Evolutionary conservation across 2,113 vertebrate genomes (phyloP).

Genomic region (Panthera tigris): DNA sequence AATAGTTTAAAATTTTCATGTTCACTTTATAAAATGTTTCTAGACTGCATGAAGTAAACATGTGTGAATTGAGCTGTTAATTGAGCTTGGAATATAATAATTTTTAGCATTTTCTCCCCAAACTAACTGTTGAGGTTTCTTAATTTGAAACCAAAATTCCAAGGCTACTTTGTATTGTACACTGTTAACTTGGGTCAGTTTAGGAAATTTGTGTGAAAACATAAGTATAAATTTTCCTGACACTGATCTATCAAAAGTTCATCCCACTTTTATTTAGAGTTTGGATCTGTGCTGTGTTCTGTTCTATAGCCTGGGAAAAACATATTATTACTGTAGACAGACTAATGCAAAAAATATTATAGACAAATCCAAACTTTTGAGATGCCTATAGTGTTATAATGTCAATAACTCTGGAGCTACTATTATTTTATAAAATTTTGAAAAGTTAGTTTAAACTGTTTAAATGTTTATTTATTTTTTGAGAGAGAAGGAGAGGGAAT

Average conservation of each 20-base stretch:
- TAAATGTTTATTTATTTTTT: too few species aligned
- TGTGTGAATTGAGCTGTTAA: neutral
- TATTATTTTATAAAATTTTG: constrained; percentile 22
- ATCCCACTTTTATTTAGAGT: neutral
- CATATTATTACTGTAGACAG: neutral
- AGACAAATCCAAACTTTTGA: neutral
- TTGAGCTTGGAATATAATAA: neutral
- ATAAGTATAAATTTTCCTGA: neutral
- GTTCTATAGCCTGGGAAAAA: neutral
- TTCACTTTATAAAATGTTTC: neutral
- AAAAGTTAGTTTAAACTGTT: neutral
- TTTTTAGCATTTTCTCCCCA: neutral
- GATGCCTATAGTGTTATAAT: constrained; percentile 21
- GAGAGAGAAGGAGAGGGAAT: too few species aligned
- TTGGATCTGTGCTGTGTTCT: neutral
- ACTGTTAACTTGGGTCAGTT: neutral
- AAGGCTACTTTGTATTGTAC: fast-evolving
- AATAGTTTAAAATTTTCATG: neutral
- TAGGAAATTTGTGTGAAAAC: constrained; percentile 9
- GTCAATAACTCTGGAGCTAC: neutral
- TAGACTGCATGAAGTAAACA: neutral
- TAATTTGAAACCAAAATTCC: neutral
- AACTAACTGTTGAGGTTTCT: neutral
- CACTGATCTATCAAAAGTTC: constrained; percentile 8
- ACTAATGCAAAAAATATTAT: neutral